phyloP scores from a whole-genome alignment of 2,797 vertebrate genomes.

The Ciconia nigra region DNA sequence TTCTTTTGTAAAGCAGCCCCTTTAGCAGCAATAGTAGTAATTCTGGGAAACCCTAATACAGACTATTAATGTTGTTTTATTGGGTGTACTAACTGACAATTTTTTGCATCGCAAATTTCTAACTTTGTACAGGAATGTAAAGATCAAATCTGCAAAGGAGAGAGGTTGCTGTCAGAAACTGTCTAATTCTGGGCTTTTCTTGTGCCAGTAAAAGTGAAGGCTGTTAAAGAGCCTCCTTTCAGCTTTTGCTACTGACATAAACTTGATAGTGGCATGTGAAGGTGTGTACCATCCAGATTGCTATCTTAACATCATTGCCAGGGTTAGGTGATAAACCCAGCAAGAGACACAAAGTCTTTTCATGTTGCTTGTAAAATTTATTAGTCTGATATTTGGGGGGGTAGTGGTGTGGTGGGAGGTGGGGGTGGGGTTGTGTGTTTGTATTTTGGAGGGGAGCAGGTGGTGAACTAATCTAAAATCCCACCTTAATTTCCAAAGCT shows the following conservation, averaged over 20 bases:
- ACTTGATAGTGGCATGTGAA: background rate
- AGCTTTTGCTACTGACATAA: background rate
- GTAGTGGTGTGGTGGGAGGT: fast-evolving
- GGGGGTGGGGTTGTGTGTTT: background rate
- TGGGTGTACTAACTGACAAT: background rate
- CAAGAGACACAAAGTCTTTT: background rate
- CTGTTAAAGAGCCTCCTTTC: background rate
- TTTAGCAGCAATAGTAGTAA: background rate
- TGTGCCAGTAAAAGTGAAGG: background rate
- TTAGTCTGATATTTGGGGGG: background rate
- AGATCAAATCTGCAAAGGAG: background rate
- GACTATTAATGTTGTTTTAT: background rate
- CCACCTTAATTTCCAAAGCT: background rate
- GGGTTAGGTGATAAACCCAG: background rate
- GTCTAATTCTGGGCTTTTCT: background rate
- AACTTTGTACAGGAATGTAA: background rate
- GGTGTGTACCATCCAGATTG: background rate
- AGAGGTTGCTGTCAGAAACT: background rate
- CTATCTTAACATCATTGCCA: background rate
- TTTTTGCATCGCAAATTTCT: background rate
- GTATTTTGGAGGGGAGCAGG: background rate
- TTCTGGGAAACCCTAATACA: background rate
- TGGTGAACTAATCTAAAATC: background rate
- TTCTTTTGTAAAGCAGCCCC: background rate
- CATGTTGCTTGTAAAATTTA: background rate